Conservation (phyloP, 2,113 vertebrate species). For the Zosterops japonicus region DNA sequence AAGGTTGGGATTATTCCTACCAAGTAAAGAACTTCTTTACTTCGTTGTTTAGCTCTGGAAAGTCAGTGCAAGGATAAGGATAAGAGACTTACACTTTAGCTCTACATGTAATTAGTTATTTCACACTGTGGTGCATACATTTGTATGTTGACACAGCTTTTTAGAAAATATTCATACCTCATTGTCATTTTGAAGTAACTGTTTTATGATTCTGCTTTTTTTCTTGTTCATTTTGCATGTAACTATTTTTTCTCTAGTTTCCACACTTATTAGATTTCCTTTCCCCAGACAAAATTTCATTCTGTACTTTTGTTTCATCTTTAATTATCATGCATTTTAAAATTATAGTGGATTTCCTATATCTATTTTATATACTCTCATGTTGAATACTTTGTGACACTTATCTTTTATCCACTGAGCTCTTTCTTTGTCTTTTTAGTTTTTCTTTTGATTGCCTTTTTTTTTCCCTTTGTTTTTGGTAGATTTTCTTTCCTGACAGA, state of each 20-base stretch:
- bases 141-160: background rate
- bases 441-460: background rate
- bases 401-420: background rate
- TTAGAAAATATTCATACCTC: background rate
- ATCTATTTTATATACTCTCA: background rate
- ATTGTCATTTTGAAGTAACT: background rate
- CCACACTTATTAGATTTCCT: background rate
- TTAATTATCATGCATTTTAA: background rate
- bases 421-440: background rate
- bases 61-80: background rate
- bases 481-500: background rate
- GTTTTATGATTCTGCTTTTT: background rate
- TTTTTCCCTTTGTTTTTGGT: background rate
- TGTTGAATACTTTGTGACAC: background rate
- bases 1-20: background rate
- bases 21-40: background rate
- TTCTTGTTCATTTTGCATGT: background rate
- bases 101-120: background rate
- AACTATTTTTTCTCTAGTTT: background rate
- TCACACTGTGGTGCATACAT: background rate
- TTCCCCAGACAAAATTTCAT: background rate
- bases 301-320: background rate
- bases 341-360: background rate
- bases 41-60: background rate
- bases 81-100: background rate